Percentiles rank a stretch among this genome's conserved stretches.
phyloP scores from a whole-genome alignment of 1,140 invertebrate species.

The Forficula auricularia region DNA sequence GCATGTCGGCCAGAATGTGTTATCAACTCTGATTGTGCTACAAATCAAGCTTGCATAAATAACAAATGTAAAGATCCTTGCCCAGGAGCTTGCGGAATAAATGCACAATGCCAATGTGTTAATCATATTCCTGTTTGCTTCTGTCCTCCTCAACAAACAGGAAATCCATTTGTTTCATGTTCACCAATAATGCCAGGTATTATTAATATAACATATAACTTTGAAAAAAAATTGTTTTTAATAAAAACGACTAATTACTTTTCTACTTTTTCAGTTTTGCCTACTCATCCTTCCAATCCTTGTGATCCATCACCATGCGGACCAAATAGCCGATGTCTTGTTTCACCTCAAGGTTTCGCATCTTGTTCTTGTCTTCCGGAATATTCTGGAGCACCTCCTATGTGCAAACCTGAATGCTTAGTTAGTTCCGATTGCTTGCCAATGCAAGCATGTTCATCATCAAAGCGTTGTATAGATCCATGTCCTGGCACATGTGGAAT shows the following conservation, averaged over 20 bases:
- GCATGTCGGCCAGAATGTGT: slow-evolving; percentile 61
- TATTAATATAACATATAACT: background rate
- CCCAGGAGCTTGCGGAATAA: slow-evolving; percentile 51
- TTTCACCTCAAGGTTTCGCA: slow-evolving; percentile 48
- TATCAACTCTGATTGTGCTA: slow-evolving; percentile 53
- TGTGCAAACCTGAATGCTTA: slow-evolving; percentile 62
- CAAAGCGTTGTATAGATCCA: slow-evolving; percentile 58
- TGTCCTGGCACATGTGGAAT: slow-evolving; percentile 60
- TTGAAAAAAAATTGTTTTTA: too few species aligned
- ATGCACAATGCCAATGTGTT: slow-evolving; percentile 52
- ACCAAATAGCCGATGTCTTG: slow-evolving; percentile 54
- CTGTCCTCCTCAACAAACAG: slow-evolving; percentile 48
- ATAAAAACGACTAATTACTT: too few species aligned
- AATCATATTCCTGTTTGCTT: slow-evolving; percentile 64
- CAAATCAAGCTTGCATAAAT: slow-evolving; percentile 51
- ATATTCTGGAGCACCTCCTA: slow-evolving; percentile 57
- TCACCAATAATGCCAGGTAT: slow-evolving; percentile 26
- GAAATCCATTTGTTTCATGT: slow-evolving; percentile 64
- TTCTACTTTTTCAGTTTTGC: too few species aligned
- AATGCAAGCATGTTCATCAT: slow-evolving; percentile 50
- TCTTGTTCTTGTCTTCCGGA: slow-evolving; percentile 63
- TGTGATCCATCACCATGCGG: slow-evolving; percentile 57
- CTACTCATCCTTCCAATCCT: slow-evolving; percentile 16
- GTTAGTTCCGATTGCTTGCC: slow-evolving; percentile 62
- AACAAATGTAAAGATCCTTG: slow-evolving; percentile 68